These are phyloP conservation scores for Alligator mississippiensis DNA, from an alignment of 2,113 vertebrate genomes.

Conservation along the genomic window DNA sequence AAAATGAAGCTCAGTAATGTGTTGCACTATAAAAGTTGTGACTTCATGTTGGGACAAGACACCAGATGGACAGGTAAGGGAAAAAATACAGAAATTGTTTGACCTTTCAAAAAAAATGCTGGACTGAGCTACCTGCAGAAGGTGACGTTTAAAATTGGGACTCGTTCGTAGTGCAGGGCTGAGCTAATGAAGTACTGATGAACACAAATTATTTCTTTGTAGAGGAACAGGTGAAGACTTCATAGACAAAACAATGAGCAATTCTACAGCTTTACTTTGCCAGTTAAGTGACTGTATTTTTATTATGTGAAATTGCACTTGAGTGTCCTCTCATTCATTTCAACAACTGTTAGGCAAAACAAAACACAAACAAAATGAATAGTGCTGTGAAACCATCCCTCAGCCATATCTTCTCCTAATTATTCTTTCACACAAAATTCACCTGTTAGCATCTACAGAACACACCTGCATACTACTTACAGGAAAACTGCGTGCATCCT, in stretches of 20 bases:
- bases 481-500: rapidly evolving
- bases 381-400: rapidly evolving
- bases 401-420: not conserved
- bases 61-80: not conserved
- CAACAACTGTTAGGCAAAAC: not conserved
- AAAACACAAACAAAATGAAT: rapidly evolving
- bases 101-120: not conserved
- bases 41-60: not conserved
- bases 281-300: not conserved
- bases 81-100: not conserved
- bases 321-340: not conserved
- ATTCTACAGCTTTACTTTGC: not conserved
- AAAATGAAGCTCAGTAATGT: not conserved
- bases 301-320: not conserved
- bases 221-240: rapidly evolving
- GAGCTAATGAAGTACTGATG: not conserved
- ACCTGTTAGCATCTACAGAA: rapidly evolving
- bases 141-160: not conserved
- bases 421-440: not conserved
- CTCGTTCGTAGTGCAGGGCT: not conserved
- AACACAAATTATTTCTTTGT: not conserved
- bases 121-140: not conserved
- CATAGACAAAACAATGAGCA: not conserved
- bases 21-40: not conserved
- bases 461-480: rapidly evolving